Base-by-base conservation (phyloP, 2,113 vertebrate species). In the Salvelinus sp. region DNA sequence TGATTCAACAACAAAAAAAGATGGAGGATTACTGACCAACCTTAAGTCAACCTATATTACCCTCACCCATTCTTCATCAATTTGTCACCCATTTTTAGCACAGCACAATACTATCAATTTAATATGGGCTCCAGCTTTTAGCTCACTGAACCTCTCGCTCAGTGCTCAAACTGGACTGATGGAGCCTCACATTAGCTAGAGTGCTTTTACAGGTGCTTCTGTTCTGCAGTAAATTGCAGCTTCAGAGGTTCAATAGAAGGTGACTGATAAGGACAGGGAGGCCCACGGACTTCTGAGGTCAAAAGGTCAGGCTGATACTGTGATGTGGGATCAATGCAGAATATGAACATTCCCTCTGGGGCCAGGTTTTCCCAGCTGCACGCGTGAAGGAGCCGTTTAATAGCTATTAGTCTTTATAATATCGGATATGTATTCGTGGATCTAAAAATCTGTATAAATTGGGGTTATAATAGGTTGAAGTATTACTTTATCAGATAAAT, bases 171-270 rank as follows among this genome's bases (percentile, higher is more conserved):
- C 76, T 57, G 62, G 48, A 83, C 76, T 86, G 75, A 84, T 79
- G 75, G 75, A 82, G 71, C 70, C 68, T 76, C 76, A 76, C 81
- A 82, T 88, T 88, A 86, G 81, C 79, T 77, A 76, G 77, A 86
- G 85, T 85, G 83, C 83, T 83, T 85, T 88, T 84, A 75, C 85
- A 80, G 77, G 86, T 81, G 80, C 75, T 44, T 79, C 63, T 48
- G 70, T 54, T 79, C 63, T 28, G 70, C 74, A 68, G 71, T 71
- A 70, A 73, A 70, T 65, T 65, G 64, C 75, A 71, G 60, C 18
- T 63, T 70, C 70, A 73, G 65, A 83, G 58, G 74, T 69, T 30
- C 57, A 76, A 76, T 65, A 71, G 70, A 83, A 80, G 83, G 73
- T 85, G 82, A 85, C 73, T 75, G 75, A 82, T 73, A 62, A 67